Conservation (phyloP, 2,888 invertebrate species). For the Zaprionus obscuricornis region DNA sequence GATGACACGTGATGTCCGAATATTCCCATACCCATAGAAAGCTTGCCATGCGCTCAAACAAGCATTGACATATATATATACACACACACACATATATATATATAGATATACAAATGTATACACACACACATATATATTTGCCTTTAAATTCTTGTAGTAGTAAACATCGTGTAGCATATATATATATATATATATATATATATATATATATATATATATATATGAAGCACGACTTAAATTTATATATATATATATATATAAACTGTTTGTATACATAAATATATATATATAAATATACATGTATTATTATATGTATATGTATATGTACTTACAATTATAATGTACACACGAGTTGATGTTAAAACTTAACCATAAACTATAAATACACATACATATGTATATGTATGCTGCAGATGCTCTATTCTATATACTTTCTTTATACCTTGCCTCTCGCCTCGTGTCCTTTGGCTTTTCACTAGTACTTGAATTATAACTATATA, state of each 20-base stretch:
- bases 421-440: no score
- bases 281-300: slow-evolving; percentile 3
- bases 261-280: slow-evolving; percentile 3
- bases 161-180: slow-evolving; percentile 1
- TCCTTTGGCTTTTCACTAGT: no score
- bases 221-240: background rate
- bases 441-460: no score
- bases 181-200: slow-evolving; percentile 11
- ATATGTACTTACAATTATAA: slow-evolving; percentile 17
- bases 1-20: slow-evolving; percentile 72
- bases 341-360: slow-evolving; percentile 35
- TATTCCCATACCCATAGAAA: slow-evolving; percentile 63
- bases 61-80: slow-evolving; percentile 41
- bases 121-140: background rate
- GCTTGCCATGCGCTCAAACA: slow-evolving; percentile 69
- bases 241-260: slow-evolving; percentile 1
- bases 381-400: slow-evolving; percentile 19
- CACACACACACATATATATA: background rate
- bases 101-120: background rate
- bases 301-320: slow-evolving; percentile 10
- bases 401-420: background rate
- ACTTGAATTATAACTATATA: no score
- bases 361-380: background rate
- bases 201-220: slow-evolving; percentile 18
- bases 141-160: no score